Evolutionary conservation across 2,113 vertebrate species (phyloP).

Genomic region (Himantopus leucocephalus): DNA sequence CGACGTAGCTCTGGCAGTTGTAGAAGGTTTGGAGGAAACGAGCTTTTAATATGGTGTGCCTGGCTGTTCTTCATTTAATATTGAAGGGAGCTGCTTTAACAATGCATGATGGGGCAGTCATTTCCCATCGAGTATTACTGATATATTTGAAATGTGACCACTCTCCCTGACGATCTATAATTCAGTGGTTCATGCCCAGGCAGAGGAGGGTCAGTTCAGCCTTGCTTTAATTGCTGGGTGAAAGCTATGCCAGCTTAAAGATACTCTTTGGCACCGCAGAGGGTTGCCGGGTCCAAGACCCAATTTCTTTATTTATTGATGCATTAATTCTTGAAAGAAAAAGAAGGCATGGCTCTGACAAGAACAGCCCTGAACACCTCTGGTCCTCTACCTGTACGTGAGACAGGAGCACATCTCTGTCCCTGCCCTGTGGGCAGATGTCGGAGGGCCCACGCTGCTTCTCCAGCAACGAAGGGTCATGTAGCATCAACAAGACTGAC

Average conservation of each 20-base stretch:
- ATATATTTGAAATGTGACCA: background rate
- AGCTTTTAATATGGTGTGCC: background rate
- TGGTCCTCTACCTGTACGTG: background rate
- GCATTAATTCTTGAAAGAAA: background rate
- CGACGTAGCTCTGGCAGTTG: background rate
- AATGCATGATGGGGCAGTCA: background rate
- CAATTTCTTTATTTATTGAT: background rate
- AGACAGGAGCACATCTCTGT: background rate
- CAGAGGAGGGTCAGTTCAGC: background rate
- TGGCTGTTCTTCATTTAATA: slow-evolving; percentile 10
- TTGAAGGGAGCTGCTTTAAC: background rate
- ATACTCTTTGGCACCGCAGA: background rate
- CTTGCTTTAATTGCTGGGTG: background rate
- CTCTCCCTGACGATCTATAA: background rate
- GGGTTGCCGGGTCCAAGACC: background rate
- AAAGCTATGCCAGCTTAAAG: slow-evolving; percentile 4
- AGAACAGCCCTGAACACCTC: background rate
- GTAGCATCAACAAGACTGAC: background rate
- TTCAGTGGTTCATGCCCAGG: background rate
- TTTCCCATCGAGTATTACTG: background rate
- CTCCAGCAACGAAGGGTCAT: background rate
- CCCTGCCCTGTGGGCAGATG: background rate
- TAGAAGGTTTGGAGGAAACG: background rate
- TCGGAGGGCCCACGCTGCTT: background rate
- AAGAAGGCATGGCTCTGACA: background rate